Conservation (phyloP, 2,888 invertebrate species). For the Latheticus oryzae region DNA sequence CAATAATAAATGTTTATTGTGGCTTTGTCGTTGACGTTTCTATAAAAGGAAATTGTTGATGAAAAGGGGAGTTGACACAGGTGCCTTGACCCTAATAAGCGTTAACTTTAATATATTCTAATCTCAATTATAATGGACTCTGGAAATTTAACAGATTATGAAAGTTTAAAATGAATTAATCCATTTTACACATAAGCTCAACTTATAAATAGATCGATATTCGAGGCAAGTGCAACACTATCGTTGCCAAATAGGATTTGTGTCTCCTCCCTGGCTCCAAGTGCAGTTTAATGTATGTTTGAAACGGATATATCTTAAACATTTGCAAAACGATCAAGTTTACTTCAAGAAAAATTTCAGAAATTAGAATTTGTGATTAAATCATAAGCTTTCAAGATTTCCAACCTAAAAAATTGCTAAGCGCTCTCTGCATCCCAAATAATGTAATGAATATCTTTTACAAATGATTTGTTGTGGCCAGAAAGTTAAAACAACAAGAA, state of each 20-base stretch:
- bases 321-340: too few species aligned
- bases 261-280: conserved; percentile 12
- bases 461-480: neutral
- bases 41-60: conserved; percentile 4
- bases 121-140: conserved; percentile 27
- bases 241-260: conserved; percentile 14
- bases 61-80: conserved; percentile 17
- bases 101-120: conserved; percentile 23
- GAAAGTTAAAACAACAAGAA: conserved; percentile 5
- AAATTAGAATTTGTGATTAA: too few species aligned
- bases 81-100: conserved; percentile 17
- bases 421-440: conserved; percentile 10
- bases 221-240: conserved; percentile 16
- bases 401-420: conserved; percentile 10
- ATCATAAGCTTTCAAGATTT: conserved; percentile 15
- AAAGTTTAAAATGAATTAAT: conserved; percentile 15
- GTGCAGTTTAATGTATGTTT: too few species aligned
- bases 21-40: conserved; percentile 2
- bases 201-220: conserved; percentile 25
- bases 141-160: conserved; percentile 27
- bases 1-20: conserved; percentile 16
- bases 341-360: too few species aligned
- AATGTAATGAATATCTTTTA: conserved; percentile 14
- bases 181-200: conserved; percentile 24
- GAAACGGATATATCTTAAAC: too few species aligned